Evolutionary conservation across 2,797 vertebrate genomes (phyloP).

Genomic region (Premnoplex brunnescens): DNA sequence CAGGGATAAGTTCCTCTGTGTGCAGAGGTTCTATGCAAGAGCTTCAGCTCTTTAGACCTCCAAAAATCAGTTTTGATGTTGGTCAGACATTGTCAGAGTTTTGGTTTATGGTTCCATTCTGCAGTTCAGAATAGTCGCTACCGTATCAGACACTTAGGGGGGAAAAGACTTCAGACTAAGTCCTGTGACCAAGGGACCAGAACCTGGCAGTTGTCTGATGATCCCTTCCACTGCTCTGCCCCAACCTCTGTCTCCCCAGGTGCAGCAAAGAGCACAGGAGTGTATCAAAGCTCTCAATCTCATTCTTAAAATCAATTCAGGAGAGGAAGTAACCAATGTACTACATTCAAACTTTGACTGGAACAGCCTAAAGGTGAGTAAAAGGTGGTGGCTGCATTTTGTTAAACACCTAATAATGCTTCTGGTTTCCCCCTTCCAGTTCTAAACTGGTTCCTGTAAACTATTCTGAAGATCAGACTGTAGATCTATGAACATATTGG

Average conservation of each 20-base stretch:
- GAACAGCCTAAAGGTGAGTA: conserved; percentile 83
- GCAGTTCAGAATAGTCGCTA: background rate
- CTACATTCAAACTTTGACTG: conserved; percentile 85
- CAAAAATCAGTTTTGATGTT: background rate
- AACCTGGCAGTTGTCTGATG: background rate
- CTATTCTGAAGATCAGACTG: background rate
- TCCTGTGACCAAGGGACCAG: background rate
- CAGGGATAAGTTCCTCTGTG: background rate
- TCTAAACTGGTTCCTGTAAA: background rate
- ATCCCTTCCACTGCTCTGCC: background rate
- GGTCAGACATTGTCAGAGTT: background rate
- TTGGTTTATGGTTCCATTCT: background rate
- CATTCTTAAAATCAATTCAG: conserved; percentile 84
- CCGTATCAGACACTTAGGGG: rapidly evolving
- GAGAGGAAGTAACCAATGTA: conserved; percentile 80
- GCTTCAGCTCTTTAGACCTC: background rate
- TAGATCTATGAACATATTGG: background rate
- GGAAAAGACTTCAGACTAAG: background rate
- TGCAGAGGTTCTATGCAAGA: background rate
- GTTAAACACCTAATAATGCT: background rate
- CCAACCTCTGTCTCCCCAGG: conserved; percentile 71
- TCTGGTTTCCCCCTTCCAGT: background rate
- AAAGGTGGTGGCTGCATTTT: background rate
- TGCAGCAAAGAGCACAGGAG: conserved; percentile 87
- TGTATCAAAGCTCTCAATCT: conserved; percentile 86